These are phyloP conservation scores for Pluvialis apricaria DNA, from an alignment of 2,113 vertebrate species.

Conservation along the genomic window DNA sequence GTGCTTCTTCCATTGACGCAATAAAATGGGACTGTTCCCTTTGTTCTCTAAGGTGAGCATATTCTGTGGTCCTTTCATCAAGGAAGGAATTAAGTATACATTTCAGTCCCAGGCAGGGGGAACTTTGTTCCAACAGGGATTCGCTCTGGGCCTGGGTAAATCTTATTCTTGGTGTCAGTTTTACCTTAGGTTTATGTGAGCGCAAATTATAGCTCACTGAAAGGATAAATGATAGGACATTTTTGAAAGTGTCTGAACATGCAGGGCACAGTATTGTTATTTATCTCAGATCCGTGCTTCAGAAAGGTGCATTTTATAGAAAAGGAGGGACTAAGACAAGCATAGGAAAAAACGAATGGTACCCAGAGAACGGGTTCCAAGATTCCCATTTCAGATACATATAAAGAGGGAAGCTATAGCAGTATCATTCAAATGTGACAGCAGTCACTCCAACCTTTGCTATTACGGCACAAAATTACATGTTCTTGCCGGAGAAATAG, in stretches of 20 bases:
- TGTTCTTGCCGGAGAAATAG: conserved; percentile 61
- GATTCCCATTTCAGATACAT: conserved; percentile 64
- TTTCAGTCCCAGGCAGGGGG: background rate
- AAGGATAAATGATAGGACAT: background rate
- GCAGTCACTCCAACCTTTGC: conserved; percentile 68
- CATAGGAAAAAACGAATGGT: background rate
- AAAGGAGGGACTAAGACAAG: conserved; percentile 20
- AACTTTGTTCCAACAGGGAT: background rate
- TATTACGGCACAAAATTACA: conserved; percentile 67
- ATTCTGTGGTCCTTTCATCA: background rate
- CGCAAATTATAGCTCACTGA: background rate
- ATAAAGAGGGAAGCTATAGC: conserved; percentile 2
- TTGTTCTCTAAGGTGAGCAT: background rate
- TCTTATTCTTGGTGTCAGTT: background rate
- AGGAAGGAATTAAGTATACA: background rate
- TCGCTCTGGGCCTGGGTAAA: background rate
- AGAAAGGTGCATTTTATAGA: background rate
- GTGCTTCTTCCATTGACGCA: background rate
- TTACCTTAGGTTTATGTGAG: background rate
- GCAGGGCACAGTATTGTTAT: background rate
- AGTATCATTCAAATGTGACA: conserved; percentile 64
- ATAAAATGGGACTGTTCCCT: background rate
- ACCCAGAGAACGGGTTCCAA: conserved; percentile 16
- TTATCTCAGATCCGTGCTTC: background rate
- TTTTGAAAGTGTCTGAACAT: background rate